Percentiles rank a stretch among this genome's conserved stretches.
Conservation (phyloP, 30 jellyfish, hydroid and myxozoan species). For the Cassiopea andromeda region DNA sequence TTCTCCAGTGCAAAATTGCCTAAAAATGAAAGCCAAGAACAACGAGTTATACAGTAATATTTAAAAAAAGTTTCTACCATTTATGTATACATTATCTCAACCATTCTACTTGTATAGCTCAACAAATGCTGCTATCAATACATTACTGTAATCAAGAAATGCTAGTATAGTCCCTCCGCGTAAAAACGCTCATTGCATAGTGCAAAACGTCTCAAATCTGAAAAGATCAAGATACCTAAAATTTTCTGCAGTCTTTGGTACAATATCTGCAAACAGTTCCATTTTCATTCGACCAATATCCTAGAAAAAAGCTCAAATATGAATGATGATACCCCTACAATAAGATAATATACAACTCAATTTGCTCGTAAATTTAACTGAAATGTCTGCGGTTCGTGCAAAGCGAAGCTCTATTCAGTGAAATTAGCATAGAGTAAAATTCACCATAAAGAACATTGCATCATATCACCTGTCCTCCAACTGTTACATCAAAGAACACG, state of each 20-base stretch:
- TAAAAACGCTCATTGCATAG: too few relatives aligned
- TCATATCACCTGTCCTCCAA: conserved; percentile 91
- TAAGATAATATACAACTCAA: background rate
- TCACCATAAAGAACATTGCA: background rate
- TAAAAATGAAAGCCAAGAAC: conserved; percentile 23
- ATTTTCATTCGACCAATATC: conserved; percentile 97
- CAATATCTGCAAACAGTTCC: conserved; percentile 98
- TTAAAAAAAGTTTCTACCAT: too few relatives aligned
- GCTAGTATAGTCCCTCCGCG: too few relatives aligned
- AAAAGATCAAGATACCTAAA: conserved; percentile 46
- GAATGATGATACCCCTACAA: background rate
- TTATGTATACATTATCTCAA: too few relatives aligned
- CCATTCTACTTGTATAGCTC: too few relatives aligned
- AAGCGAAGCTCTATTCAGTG: background rate
- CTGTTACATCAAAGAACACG: conserved; percentile 90
- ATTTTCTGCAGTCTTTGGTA: conserved; percentile 99
- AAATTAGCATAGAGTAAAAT: background rate
- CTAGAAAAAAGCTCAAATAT: conserved; percentile 24
- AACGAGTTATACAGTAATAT: background rate
- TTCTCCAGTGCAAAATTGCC: conserved; percentile 99
- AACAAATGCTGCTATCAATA: too few relatives aligned
- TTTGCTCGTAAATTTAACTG: background rate
- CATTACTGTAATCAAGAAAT: too few relatives aligned
- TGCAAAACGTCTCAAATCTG: too few relatives aligned
- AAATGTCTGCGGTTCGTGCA: background rate